Base-by-base conservation (phyloP, 64 coral and sea anemone genomes). In the Pocillopora damicornis region DNA sequence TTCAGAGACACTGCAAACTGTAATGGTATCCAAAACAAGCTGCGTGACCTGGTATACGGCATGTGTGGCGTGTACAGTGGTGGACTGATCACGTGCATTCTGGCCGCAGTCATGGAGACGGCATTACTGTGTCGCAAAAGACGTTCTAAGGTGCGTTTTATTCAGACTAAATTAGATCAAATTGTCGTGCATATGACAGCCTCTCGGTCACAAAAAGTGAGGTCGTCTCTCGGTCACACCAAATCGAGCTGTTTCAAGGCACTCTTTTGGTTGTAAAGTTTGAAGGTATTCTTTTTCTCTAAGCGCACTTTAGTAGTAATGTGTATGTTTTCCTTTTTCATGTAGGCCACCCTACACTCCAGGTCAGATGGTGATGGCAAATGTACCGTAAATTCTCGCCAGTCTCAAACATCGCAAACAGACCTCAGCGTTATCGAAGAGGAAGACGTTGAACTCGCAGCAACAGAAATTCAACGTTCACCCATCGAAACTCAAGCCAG, bases 401-500 rank as follows among this genome's bases (percentile, higher is more conserved):
- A 96, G 63, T 96, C 94, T 2, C 94, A 96, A 58, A 96, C 94
- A 5, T 96, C 94, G 1, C 94, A 96, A 82, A 96, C 91, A 3
- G 89, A 90, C 23, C 88, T 96, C 4, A 90, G 91, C 5, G 73
- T 81, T 25, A 80, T 89, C 38, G 87, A 37, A 13, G 87, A 65
- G n/a, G 87, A 87, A 35, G 86, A 81, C 38, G 57, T 68, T 14
- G 91, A 89, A 42, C 79, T 89, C 61, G 69, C 56, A 66, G 61
- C 91, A 0, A 17, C 91, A 34, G 91, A 67, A 77, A 66, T 84
- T 17, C 81, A 84, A 22, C 38, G 64, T 84, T 71, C 81, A 5
- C 22, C 81, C 62, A 84, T 58, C 37, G 81, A 84, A 11, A 73
- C 81, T 20, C 81, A 84, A 84, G 71, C 81, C 10, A 84, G 81